These are phyloP conservation scores for Manacus vitellinus DNA, from an alignment of 2,113 vertebrate species.

Conservation along the genomic window DNA sequence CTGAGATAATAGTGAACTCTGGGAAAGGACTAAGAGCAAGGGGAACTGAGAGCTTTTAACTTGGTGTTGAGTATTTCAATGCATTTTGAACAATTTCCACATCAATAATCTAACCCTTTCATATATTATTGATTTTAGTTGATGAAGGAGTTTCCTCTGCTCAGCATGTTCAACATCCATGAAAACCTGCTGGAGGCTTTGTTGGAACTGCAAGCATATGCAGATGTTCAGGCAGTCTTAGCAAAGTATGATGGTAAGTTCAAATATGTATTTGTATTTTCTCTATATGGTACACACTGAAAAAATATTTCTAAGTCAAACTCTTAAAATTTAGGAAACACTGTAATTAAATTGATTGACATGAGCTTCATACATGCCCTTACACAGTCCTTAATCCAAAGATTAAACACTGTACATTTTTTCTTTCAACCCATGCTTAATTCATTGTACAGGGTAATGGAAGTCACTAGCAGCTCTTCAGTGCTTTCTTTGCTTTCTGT, in stretches of 20 bases:
- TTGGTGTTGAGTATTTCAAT: not conserved
- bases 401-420: not conserved
- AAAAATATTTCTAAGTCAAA: not conserved
- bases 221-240: slow-evolving; percentile 96
- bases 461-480: not conserved
- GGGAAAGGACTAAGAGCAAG: not conserved
- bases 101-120: slow-evolving; percentile 29
- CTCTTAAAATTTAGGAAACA: not conserved
- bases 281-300: not conserved
- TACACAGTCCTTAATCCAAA: not conserved
- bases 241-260: slow-evolving; percentile 97
- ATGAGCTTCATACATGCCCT: not conserved
- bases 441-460: not conserved
- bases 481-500: not conserved
- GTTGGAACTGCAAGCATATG: slow-evolving; percentile 95
- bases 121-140: slow-evolving; percentile 82
- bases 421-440: not conserved
- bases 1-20: not conserved
- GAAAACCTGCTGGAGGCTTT: slow-evolving; percentile 97
- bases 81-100: not conserved
- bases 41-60: not conserved
- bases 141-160: slow-evolving; percentile 99
- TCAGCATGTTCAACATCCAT: slow-evolving; percentile 99
- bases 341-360: not conserved
- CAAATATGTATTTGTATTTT: not conserved